Evolutionary conservation across 2,888 invertebrate genomes (phyloP), one percentile per base, ranked within the genome.

Genomic region (Phalera bucephala): DNA sequence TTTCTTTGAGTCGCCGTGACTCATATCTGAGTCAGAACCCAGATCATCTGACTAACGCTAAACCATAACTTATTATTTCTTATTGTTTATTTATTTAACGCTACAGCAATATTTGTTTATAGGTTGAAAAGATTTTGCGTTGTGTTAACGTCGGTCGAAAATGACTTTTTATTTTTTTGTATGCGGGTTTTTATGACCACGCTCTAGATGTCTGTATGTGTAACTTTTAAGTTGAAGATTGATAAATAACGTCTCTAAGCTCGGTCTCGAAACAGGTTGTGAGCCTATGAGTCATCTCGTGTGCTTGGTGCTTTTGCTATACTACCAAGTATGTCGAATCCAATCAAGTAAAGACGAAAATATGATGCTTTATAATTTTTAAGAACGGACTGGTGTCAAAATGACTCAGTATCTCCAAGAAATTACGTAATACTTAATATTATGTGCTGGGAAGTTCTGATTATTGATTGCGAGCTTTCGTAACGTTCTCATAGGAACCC

Each of bases 1-100:
- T 84, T 78, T 76, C 80, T 79, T 77, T 76, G 69, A 58, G 45
- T 42, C 28, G 26, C 47, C 59, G 62, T 85, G 86, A 87, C 75
- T 87, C 86, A 86, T 65, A 68, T 62, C 73, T 80, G 82, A 82
- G 64, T 81, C 81, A 75, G 61, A 59, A 58, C 22, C 22, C 25
- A 27, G 27, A 27, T 27, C 45, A 64, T 67, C 67, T 67, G 64
- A 66, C 65, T 64, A 64, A 70, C 52, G 48, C 54, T 44, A 45
- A 52, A 45, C 42, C 33, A 52, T 44, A 51, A 49, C 45, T 44
- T 51, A 41, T 34, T 39, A 35, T 37, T 31, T 38, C 25, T 45
- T 50, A 46, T 51, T 42, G 44, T 42, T 45, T 37, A 41, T 38
- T 40, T 47, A 32, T 27, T 40, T 44, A 38, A 15, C 25, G 42